These are phyloP conservation scores for Cerastis rubricosa DNA, from an alignment of 2,888 invertebrate genomes.

Conservation along the genomic window DNA sequence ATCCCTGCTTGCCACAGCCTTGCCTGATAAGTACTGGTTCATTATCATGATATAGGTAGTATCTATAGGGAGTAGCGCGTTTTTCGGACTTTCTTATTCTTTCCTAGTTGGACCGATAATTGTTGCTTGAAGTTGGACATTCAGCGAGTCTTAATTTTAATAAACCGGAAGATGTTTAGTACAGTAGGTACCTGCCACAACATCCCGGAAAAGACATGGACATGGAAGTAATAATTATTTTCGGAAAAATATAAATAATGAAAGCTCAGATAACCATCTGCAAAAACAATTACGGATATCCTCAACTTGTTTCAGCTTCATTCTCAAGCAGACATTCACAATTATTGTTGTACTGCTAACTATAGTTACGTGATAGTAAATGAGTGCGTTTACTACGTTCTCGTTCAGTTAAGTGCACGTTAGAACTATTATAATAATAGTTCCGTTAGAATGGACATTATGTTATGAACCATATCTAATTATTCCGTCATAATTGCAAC, in stretches of 20 bases:
- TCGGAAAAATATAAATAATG: slow-evolving; percentile 11
- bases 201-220: slow-evolving; percentile 8
- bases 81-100: neutral
- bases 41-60: neutral
- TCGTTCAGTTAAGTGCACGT: slow-evolving; percentile 27
- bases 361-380: slow-evolving; percentile 15
- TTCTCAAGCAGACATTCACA: neutral
- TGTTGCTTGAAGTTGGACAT: neutral
- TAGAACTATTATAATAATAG: slow-evolving; percentile 7
- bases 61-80: neutral
- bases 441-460: slow-evolving; percentile 24
- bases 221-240: neutral
- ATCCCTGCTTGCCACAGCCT: neutral
- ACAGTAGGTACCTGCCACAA: neutral
- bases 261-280: slow-evolving; percentile 2
- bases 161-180: slow-evolving; percentile 3
- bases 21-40: neutral
- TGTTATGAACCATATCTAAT: neutral
- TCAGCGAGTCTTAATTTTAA: neutral
- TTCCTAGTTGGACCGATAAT: neutral
- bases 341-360: neutral
- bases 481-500: neutral
- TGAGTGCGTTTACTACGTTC: slow-evolving; percentile 1
- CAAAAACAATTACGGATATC: neutral
- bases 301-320: neutral